phyloP scores from a whole-genome alignment of 1,140 invertebrate genomes.

The Nixonia krombeini region DNA sequence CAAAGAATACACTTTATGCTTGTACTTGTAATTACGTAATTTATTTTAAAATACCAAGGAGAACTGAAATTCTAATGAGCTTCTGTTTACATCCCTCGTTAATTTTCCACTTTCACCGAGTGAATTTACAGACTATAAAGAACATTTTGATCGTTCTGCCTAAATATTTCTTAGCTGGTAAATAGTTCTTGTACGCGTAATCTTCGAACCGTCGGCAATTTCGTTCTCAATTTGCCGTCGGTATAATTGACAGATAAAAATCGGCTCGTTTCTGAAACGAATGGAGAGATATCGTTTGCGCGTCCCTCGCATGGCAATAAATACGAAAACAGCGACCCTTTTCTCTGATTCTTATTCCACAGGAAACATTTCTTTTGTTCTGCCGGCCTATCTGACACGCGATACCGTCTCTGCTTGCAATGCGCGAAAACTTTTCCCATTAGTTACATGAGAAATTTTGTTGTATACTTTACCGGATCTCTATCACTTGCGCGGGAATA shows the following conservation, averaged over 20 bases:
- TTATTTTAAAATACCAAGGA: too few relatives aligned
- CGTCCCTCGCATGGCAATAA: constrained; percentile 38
- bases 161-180: too few relatives aligned
- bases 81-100: too few relatives aligned
- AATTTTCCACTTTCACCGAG: too few relatives aligned
- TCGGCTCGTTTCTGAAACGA: constrained; percentile 37
- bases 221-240: constrained; percentile 31
- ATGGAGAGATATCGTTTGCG: constrained; percentile 30
- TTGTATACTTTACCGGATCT: constrained; percentile 22
- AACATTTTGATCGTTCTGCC: too few relatives aligned
- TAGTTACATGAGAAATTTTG: constrained; percentile 49
- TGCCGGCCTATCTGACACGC: constrained; percentile 33
- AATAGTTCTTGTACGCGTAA: not conserved
- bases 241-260: constrained; percentile 47
- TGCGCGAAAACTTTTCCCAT: constrained; percentile 45
- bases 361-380: constrained; percentile 43
- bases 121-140: too few relatives aligned
- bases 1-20: too few relatives aligned
- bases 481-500: constrained; percentile 32
- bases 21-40: too few relatives aligned
- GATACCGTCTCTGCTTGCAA: constrained; percentile 33
- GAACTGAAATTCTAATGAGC: too few relatives aligned
- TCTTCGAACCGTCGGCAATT: constrained; percentile 25
- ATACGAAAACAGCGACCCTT: constrained; percentile 43
- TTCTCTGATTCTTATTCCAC: constrained; percentile 46